phyloP scores from a whole-genome alignment of 2,797 vertebrate species.

The Hipposideros larvatus region DNA sequence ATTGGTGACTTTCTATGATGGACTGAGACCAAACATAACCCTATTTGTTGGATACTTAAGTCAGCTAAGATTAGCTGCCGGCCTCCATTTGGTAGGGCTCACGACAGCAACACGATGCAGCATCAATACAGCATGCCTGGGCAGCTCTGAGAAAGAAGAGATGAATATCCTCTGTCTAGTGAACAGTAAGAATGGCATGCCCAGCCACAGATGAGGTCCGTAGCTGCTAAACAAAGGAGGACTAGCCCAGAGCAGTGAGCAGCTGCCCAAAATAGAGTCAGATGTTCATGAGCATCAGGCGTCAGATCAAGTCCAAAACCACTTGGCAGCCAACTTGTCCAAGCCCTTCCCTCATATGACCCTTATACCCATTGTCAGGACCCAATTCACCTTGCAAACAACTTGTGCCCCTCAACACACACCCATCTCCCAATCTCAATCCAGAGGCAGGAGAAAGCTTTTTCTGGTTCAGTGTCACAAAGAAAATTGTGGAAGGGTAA shows the following conservation, averaged over 20 bases:
- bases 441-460: background rate
- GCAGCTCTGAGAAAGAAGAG: background rate
- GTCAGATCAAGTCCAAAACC: background rate
- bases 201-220: background rate
- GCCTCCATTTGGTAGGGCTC: background rate
- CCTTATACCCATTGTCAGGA: background rate
- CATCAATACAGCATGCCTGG: background rate
- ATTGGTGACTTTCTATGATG: background rate
- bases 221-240: background rate
- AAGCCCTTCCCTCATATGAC: background rate
- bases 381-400: background rate
- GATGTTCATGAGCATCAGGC: background rate
- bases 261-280: background rate
- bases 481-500: background rate
- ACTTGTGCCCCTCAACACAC: background rate
- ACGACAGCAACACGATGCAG: fast-evolving
- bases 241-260: background rate
- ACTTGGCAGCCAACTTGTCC: background rate
- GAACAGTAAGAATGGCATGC: background rate
- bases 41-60: background rate
- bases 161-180: background rate
- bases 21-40: background rate
- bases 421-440: background rate
- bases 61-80: background rate
- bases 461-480: background rate